A percentile compares a stretch with the other conserved stretches of the same genome.
phyloP scores from a whole-genome alignment of 2,797 vertebrate genomes.

The Melanotaenia nigrans region DNA sequence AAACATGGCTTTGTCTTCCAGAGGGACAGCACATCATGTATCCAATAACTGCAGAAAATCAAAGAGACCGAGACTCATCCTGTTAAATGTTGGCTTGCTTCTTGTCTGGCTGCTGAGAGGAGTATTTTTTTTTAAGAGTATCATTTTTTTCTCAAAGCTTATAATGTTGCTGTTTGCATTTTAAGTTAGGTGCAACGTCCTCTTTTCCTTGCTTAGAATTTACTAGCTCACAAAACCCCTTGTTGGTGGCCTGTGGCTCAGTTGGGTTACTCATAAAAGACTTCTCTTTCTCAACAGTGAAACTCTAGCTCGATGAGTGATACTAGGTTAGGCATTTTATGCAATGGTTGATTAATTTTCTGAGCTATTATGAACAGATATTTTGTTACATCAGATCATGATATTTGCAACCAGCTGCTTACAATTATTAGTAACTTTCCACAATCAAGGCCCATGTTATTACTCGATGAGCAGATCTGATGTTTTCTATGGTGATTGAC shows the following conservation, averaged over 20 bases:
- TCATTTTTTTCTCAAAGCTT: background rate
- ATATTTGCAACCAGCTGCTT: background rate
- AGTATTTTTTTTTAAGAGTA: background rate
- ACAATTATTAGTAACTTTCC: background rate
- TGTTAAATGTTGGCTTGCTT: slow-evolving; percentile 10
- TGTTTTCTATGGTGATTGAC: background rate
- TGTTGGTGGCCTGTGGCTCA: background rate
- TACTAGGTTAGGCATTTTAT: background rate
- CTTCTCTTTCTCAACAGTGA: background rate
- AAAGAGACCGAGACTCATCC: slow-evolving; percentile 26
- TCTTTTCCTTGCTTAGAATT: background rate
- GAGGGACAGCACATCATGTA: slow-evolving; percentile 37
- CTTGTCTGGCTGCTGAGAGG: slow-evolving; percentile 6
- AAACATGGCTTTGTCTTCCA: slow-evolving; percentile 66
- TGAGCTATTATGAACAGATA: background rate
- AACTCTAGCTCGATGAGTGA: background rate
- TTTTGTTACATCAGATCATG: background rate
- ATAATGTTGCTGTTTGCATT: background rate
- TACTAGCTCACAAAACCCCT: background rate
- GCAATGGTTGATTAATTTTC: background rate
- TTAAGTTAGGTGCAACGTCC: background rate
- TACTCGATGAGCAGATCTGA: background rate
- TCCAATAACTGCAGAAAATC: slow-evolving; percentile 57
- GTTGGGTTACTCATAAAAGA: background rate
- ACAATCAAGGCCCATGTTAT: background rate